These are phyloP conservation scores for Parelbella ahira DNA, from an alignment of 2,888 invertebrate species.

Conservation along the genomic window DNA sequence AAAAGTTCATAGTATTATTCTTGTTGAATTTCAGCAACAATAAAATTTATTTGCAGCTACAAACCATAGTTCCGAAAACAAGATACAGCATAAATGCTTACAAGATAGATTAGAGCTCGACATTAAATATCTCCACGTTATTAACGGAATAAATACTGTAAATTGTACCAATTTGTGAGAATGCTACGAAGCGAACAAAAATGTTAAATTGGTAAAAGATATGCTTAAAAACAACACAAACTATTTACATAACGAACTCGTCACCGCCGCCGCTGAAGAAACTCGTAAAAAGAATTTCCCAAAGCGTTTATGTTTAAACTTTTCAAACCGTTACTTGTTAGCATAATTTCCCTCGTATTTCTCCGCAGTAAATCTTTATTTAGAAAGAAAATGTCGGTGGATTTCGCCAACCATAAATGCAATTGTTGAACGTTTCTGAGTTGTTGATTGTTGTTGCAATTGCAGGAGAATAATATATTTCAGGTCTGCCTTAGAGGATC, in stretches of 20 bases:
- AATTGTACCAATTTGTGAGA: no score
- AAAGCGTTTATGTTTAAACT: constrained; percentile 27
- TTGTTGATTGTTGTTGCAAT: not conserved
- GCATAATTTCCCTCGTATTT: constrained; percentile 25
- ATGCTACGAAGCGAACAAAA: constrained; percentile 19
- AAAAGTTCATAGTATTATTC: no score
- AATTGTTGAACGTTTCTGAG: constrained; percentile 6
- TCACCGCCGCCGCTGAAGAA: constrained; percentile 18
- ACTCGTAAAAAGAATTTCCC: constrained; percentile 26
- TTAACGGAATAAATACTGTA: no score
- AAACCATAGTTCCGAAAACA: no score
- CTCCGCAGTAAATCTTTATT: constrained; percentile 24
- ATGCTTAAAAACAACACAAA: constrained; percentile 24
- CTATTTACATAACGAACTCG: constrained; percentile 26
- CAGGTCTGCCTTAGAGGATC: no score
- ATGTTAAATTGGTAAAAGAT: constrained; percentile 25
- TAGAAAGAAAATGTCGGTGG: constrained; percentile 14
- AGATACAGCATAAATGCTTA: no score
- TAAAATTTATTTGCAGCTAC: no score
- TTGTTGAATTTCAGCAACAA: no score
- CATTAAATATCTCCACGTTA: no score
- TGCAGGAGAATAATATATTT: no score
- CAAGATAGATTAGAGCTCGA: no score
- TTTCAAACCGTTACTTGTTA: constrained; percentile 26
- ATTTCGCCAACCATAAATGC: constrained; percentile 10